Base-by-base conservation (phyloP, 2,113 vertebrate genomes). In the Muntiacus reevesi region DNA sequence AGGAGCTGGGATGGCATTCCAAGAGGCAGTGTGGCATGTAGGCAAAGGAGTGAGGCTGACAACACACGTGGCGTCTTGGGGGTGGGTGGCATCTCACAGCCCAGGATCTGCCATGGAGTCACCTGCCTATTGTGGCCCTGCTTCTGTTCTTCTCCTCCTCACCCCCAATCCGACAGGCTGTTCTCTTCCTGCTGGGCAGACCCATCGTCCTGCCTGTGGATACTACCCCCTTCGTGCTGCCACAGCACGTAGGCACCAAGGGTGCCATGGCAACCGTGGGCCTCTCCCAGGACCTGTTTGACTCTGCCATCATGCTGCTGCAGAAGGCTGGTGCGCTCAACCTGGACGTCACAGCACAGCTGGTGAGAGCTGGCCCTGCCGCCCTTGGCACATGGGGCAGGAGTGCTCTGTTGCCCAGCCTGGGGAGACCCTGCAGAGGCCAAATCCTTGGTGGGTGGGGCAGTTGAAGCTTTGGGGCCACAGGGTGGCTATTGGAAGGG, bases 241-340 rank as follows among this genome's bases (percentile, higher is more conserved):
- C 98, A 1, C 21, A 19, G 27, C 43, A 50, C 0, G 87, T 28
- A 23, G 97, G 89, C 6, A 5, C 47, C 9, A 0, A 5, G 1
- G 88, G 40, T 5, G 57, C 95, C 89, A 98, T 98, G 98, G 92
- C 78, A 12, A 98, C 95, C 0, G 36, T 98, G 94, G 98, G 89
- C 76, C 71, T 98, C 55, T 98, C 98, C 11, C 95, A 96, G 87
- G 59, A 97, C n/a, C 33, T 98, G 67, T 98, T 98, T 1, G 86
- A 97, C 67, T 96, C 96, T 4, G 45, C 60, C 6, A 82, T 98
- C 25, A 67, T 97, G 60, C 94, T 98, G 89, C 54, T 98, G 95
- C 97, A 98, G 79, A 97, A 98, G 81, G 96, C 98, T 1, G 98
- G 98, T 7, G 40, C 84, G 21, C 95, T 98, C 50, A 98, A 98